Evolutionary conservation across 37 sponge, comb jelly and placozoan species (phyloP).

Genomic region (Hormiphora californensis): DNA sequence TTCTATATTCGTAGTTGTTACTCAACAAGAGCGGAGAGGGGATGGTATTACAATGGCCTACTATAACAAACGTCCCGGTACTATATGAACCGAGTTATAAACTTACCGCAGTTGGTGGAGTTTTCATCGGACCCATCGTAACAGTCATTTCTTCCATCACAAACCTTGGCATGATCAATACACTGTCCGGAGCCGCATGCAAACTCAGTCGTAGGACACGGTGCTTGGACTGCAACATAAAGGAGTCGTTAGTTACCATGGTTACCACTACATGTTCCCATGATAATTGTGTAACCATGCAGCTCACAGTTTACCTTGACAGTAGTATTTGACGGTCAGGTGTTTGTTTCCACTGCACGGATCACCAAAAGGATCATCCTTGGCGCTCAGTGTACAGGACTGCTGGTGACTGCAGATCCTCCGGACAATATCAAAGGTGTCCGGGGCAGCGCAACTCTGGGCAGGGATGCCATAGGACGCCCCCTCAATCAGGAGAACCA

Average conservation of each 20-base stretch:
- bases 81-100: no score
- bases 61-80: no score
- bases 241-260: not conserved
- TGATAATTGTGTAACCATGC: not conserved
- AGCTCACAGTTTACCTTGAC: not conserved
- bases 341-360: conserved; percentile 39
- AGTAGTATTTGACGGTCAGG: conserved; percentile 7
- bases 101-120: conserved; percentile 55
- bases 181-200: conserved; percentile 51
- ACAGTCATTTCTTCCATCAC: conserved; percentile 53
- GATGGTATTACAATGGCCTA: no score
- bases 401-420: conserved; percentile 7
- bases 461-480: conserved; percentile 24
- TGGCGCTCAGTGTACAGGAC: not conserved
- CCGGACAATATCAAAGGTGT: conserved; percentile 11
- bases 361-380: conserved; percentile 2
- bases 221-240: not conserved
- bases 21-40: no score
- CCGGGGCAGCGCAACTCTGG: conserved; percentile 28
- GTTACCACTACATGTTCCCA: not conserved
- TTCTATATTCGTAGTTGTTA: no score
- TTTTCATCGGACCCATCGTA: conserved; percentile 54
- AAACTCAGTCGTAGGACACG: conserved; percentile 44
- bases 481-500: conserved; percentile 38
- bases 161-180: conserved; percentile 34